Percentiles rank a stretch among this genome's conserved stretches.
Evolutionary conservation across 2,113 vertebrate species (phyloP).

Genomic region (Scortum barcoo): DNA sequence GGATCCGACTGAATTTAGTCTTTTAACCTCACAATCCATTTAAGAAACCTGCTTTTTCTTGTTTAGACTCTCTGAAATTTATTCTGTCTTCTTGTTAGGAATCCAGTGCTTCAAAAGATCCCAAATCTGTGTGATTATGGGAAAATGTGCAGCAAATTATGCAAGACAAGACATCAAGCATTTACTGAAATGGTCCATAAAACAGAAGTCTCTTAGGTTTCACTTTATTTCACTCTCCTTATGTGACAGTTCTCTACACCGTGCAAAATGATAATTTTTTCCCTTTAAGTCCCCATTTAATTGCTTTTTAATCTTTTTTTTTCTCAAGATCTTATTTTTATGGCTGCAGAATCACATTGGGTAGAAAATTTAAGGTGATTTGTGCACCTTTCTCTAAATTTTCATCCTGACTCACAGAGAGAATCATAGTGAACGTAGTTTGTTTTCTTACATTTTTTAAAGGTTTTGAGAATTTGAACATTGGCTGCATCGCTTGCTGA

Average conservation of each 20-base stretch:
- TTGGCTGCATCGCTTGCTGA: background rate
- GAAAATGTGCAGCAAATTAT: background rate
- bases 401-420: conserved; percentile 3
- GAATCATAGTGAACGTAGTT: background rate
- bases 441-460: too few relatives aligned
- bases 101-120: background rate
- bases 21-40: background rate
- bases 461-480: background rate
- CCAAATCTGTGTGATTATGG: background rate
- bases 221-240: background rate
- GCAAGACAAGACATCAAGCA: background rate
- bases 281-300: background rate
- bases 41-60: background rate
- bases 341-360: conserved; percentile 20
- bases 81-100: background rate
- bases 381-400: background rate
- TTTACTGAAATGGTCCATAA: background rate
- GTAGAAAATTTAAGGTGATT: conserved; percentile 12
- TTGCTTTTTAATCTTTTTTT: too few relatives aligned
- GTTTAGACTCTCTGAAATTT: conserved; percentile 1
- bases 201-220: background rate
- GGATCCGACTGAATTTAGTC: background rate
- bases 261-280: background rate
- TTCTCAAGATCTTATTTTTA: background rate
- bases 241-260: background rate